These are phyloP conservation scores for Bradynema listronoti DNA, from an alignment of 1,140 invertebrate genomes.

Conservation along the genomic window DNA sequence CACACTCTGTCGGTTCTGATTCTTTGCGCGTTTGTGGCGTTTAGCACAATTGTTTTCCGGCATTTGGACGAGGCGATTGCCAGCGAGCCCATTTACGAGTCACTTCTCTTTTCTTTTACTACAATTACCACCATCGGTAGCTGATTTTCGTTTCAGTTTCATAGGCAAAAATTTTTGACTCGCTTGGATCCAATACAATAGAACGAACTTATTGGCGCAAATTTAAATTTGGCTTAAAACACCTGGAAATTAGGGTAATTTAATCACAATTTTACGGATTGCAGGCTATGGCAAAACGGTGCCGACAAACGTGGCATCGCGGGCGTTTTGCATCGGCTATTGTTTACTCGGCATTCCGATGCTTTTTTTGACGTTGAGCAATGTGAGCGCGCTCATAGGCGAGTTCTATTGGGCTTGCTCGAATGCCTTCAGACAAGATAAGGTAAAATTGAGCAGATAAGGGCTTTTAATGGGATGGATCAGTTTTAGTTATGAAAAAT, in stretches of 20 bases:
- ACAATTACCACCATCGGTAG: constrained; percentile 27
- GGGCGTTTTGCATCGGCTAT: constrained; percentile 13
- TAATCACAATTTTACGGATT: no score
- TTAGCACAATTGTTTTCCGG: constrained; percentile 15
- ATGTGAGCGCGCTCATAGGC: constrained; percentile 17
- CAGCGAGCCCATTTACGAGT: constrained; percentile 17
- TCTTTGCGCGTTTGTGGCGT: constrained; percentile 11
- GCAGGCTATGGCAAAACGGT: constrained; percentile 28
- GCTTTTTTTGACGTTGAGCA: constrained; percentile 15
- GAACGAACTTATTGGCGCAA: no score
- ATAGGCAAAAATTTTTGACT: no score
- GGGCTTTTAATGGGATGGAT: no score
- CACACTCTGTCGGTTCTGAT: no score
- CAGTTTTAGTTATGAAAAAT: no score
- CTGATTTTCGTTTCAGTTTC: no score
- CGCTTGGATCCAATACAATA: no score
- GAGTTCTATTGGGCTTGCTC: constrained; percentile 28
- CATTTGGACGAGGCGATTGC: neutral
- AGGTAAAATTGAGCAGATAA: no score
- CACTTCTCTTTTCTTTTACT: constrained; percentile 23
- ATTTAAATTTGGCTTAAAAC: no score
- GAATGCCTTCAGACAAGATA: no score
- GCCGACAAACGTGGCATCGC: constrained; percentile 5
- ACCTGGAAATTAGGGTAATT: no score
- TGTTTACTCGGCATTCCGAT: constrained; percentile 25